Base-by-base conservation (phyloP, 92 coral and sea anemone species). In the Pocillopora meandrina region DNA sequence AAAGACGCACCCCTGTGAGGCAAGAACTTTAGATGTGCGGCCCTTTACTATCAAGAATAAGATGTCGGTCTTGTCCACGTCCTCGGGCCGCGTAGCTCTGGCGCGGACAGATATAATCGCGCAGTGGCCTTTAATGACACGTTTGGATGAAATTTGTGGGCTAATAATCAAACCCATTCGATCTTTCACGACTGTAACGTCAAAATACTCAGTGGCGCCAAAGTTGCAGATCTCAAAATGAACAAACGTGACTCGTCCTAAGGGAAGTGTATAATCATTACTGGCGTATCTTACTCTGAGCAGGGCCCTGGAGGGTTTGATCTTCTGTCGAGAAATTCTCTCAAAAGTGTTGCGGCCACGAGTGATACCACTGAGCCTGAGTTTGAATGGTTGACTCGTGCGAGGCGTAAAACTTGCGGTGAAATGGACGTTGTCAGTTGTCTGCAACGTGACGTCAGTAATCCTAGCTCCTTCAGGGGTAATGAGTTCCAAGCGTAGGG, bases 331-430 rank as follows among this genome's bases (percentile, higher is more conserved):
- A 23, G 96, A 93, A 36, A 93, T 83, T 18, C 96, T 87, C 69
- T 93, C 89, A 84, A 93, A 93, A 11, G 83, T 58, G 35, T 86
- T 90, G 8, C 96, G 90, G 14, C 84, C 75, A 55, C 75, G 93
- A 16, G 98, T 95, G 26, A 49, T 87, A 31, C 98, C 98, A 15
- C 55, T 83, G 52, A 95, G 85, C 71, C 90, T 87, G 0, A 95
- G 90, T 64, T 92, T 90, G 80, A 92, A 95, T 59, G 91, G 83
- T 21, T 71, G 82, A 72, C 84, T 67, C n/a, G 85, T 18, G 16
- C 49, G 74, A 18, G 93, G 93, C 52, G 80, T 90, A 66, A 95
- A 55, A 58, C 80, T 86, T 62, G 98, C 90, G 12, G 81, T 75
- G 76, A 88, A 95, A 80, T 90, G 98, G 74, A 75, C 89, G 2